These are phyloP conservation scores for Pterostichus madidus DNA, from an alignment of 2,888 invertebrate genomes.

Conservation along the genomic window DNA sequence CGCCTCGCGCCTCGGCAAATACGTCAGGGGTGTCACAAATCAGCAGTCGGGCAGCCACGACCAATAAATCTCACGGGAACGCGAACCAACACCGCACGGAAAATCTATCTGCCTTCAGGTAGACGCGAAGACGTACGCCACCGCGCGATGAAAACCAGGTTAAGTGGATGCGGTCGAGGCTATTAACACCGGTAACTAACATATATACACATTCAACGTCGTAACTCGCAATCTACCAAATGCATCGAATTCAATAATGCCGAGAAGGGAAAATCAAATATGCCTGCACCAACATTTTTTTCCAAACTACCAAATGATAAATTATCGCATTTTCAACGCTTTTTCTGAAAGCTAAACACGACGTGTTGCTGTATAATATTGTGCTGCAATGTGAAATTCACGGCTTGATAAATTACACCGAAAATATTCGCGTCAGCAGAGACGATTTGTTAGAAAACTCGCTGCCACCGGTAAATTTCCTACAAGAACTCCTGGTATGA, in stretches of 20 bases:
- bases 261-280: slow-evolving; percentile 17
- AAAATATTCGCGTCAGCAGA: slow-evolving; percentile 52
- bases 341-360: slow-evolving; percentile 53
- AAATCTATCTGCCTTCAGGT: slow-evolving; percentile 37
- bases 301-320: slow-evolving; percentile 52
- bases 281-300: slow-evolving; percentile 12
- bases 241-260: slow-evolving; percentile 19
- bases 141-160: slow-evolving; percentile 48
- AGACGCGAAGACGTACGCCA: slow-evolving; percentile 2
- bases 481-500: slow-evolving; percentile 15
- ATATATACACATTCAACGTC: slow-evolving; percentile 14
- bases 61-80: slow-evolving; percentile 29
- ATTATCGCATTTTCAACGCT: slow-evolving; percentile 53
- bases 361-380: slow-evolving; percentile 52
- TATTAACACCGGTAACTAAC: slow-evolving; percentile 48
- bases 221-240: slow-evolving; percentile 31
- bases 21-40: slow-evolving; percentile 52
- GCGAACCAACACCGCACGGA: background rate
- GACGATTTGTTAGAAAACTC: slow-evolving; percentile 50
- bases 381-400: slow-evolving; percentile 51
- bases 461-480: slow-evolving; percentile 47
- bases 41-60: slow-evolving; percentile 1
- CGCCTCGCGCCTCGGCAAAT: slow-evolving; percentile 12
- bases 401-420: slow-evolving; percentile 54
- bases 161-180: slow-evolving; percentile 52